Base-by-base conservation (phyloP, 2,113 vertebrate species). In the Eubucco bourcierii region DNA sequence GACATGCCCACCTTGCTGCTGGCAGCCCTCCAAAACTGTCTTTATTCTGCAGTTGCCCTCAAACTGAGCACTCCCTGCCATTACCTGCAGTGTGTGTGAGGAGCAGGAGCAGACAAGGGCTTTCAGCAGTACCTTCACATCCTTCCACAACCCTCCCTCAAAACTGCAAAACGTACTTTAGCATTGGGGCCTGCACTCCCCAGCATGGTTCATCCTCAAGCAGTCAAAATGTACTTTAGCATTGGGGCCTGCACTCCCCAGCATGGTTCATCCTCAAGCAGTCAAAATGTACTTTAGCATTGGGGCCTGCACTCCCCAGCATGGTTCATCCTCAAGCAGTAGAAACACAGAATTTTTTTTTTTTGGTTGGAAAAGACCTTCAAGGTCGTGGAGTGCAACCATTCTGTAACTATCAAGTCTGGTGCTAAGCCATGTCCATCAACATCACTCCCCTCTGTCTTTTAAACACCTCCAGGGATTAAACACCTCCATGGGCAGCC, bases 241-340 rank as follows among this genome's bases (percentile, higher is more conserved):
- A 4, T 13, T 63, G 79, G 72, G 87, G 60, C n/a, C 24, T 77
- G 81, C 44, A 66, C 12, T 46, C 70, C 15, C 9, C 52, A 72
- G 46, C 44, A 52, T 79, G 75, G 82, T 90, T 96, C 96, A 90
- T 67, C 81, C n/a, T n/a, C n/a, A n/a, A n/a, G n/a, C n/a, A n/a
- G n/a, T n/a, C 89, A 94, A n/a, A 29, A 19, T 71, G 79, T 71
- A 31, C 94, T 94, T 89, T 12, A 71, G 39, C 37, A 4, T 13
- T 63, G 79, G 72, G 87, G 60, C n/a, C 24, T 77, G 81, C 44
- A 66, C 12, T 46, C 70, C 15, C 9, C 52, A 72, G 46, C 44
- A 52, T 79, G 75, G 82, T 90, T 96, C 96, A 90, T 67, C 81
- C 71, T 85, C 76, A 60, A 92, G 93, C 93, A 94, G 70, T 56